phyloP scores from a whole-genome alignment of 2,113 vertebrate genomes.

The Hymenochirus boettgeri region DNA sequence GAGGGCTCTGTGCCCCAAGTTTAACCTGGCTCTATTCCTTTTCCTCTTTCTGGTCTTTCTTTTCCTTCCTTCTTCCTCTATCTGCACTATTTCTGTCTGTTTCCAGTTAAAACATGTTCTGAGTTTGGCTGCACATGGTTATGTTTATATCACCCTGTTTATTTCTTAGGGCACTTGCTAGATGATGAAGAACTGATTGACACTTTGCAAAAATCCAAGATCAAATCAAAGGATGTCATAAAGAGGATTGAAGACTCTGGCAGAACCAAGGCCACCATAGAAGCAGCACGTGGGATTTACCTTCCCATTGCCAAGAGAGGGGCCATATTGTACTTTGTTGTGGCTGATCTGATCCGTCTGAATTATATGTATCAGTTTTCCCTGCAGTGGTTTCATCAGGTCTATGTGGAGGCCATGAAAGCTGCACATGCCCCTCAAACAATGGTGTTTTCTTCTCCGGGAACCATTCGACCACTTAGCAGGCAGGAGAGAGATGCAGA shows the following conservation, averaged over 20 bases:
- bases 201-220: constrained; percentile 52
- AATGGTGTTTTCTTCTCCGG: neutral
- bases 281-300: constrained; percentile 43
- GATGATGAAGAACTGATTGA: constrained; percentile 58
- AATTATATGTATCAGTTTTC: constrained; percentile 62
- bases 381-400: constrained; percentile 55
- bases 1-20: no score
- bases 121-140: no score
- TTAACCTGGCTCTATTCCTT: no score
- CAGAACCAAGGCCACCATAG: constrained; percentile 48
- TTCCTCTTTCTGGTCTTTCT: no score
- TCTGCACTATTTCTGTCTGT: no score
- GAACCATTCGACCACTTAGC: neutral
- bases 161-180: constrained; percentile 47
- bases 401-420: constrained; percentile 47
- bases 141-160: neutral
- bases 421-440: neutral
- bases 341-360: constrained; percentile 46
- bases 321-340: constrained; percentile 54
- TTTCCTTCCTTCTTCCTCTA: no score
- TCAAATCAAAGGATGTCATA: constrained; percentile 51
- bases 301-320: constrained; percentile 54
- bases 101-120: no score
- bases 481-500: neutral
- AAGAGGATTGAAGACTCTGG: constrained; percentile 47